Evolutionary conservation across 2,797 vertebrate genomes (phyloP).

Genomic region (Nyctibius grandis): DNA sequence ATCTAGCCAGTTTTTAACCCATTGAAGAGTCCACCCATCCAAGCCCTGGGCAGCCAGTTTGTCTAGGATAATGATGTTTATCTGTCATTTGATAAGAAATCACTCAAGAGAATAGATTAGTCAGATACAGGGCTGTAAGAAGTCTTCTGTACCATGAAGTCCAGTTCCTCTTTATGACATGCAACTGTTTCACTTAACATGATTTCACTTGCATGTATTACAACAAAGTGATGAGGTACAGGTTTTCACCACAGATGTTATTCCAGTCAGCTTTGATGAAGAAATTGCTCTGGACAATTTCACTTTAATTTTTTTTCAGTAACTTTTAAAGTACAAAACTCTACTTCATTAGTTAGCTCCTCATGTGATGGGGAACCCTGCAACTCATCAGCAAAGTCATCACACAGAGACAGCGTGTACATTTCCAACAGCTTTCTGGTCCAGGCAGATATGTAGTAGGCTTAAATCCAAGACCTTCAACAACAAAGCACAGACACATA

Average conservation of each 20-base stretch:
- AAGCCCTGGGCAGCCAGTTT: too few relatives aligned
- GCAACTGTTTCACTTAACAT: not conserved
- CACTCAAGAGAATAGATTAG: not conserved
- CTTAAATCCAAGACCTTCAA: not conserved
- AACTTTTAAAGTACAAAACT: not conserved
- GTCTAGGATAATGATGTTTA: too few relatives aligned
- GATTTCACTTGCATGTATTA: not conserved
- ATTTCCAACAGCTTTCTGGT: not conserved
- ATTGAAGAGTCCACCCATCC: too few relatives aligned
- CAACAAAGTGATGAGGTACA: not conserved
- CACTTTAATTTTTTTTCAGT: not conserved
- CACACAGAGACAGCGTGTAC: not conserved
- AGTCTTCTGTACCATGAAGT: not conserved
- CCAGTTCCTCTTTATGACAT: not conserved
- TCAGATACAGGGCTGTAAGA: not conserved
- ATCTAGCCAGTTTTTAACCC: too few relatives aligned
- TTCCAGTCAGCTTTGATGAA: not conserved
- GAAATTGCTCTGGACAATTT: constrained; percentile 15
- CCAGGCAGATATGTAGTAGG: not conserved
- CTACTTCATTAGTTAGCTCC: not conserved
- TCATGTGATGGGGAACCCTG: not conserved
- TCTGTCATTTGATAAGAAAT: not conserved
- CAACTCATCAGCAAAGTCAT: not conserved
- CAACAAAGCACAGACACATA: not conserved
- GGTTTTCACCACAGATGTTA: not conserved